Percentiles rank a stretch among this genome's conserved stretches.
These are phyloP conservation scores for Melitaea cinxia DNA, from an alignment of 1,140 invertebrate species.

Conservation along the genomic window DNA sequence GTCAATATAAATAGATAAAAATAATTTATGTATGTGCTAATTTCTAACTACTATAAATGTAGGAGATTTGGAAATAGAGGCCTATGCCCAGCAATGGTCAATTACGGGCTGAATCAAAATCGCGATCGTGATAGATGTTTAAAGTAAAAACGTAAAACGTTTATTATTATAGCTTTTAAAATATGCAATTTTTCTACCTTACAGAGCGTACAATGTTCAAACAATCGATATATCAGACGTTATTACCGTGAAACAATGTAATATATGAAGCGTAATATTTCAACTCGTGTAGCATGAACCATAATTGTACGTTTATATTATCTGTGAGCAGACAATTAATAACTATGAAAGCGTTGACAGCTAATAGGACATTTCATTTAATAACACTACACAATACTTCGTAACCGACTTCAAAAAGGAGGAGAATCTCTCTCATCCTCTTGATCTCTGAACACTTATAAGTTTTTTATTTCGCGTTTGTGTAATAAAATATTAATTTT, in stretches of 20 bases:
- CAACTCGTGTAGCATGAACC: neutral
- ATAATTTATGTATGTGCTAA: too few species aligned
- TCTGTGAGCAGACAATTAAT: slow-evolving; percentile 2
- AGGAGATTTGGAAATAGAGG: too few species aligned
- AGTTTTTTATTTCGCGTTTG: too few species aligned
- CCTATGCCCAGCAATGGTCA: too few species aligned
- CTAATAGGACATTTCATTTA: neutral
- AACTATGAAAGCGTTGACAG: neutral
- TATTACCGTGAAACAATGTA: slow-evolving; percentile 1
- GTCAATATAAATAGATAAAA: too few species aligned
- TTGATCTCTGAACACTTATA: too few species aligned
- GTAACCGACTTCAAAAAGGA: neutral
- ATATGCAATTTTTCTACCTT: slow-evolving; percentile 2
- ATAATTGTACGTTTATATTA: neutral
- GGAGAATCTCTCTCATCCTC: too few species aligned
- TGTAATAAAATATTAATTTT: too few species aligned
- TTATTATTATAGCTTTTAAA: neutral
- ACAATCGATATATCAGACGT: neutral
- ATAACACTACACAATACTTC: neutral
- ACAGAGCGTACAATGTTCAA: neutral
- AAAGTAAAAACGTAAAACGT: neutral
- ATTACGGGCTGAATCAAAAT: too few species aligned
- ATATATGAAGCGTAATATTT: slow-evolving; percentile 2
- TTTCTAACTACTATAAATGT: too few species aligned
- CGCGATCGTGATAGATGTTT: too few species aligned